Evolutionary conservation across 2,888 invertebrate genomes (phyloP), one percentile per base, ranked within the genome.

Genomic region (Liopterus haemorrhoidalis): DNA sequence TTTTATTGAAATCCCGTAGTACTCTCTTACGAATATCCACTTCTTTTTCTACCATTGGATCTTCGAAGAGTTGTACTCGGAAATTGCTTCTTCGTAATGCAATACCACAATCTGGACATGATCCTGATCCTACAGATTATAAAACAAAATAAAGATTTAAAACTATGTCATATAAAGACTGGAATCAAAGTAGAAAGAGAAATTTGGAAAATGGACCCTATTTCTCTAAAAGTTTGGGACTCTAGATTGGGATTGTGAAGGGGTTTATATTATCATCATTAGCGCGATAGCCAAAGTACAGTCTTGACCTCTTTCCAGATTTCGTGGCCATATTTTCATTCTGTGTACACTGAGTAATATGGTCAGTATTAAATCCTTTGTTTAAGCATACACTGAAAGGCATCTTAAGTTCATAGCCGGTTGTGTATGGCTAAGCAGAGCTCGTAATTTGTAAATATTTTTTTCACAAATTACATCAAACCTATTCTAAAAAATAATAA

Each of bases 21-120:
- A 99, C 82, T 54, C 86, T 75, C 63, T 87, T 87, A 20, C 99
- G 74, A 50, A 97, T 93, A 61, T 96, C 94, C 5, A 96, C 86
- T 73, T 99, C 99, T 65, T 96, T 96, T 68, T 99, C 99, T 1
- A 99, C 90, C 70, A 78, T 78, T 0, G 96, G 77, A 71, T 99
- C 96, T 72, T 99, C 97, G 63, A 97, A 99, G 12, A 95, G 71
- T 63, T 99, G 97, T 4, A 94, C 82, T 40, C 97, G 78, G 64
- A 91, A 99, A 63, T 92, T 92, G 59, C 82, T 87, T 56, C 94
- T 75, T 2, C 93, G 75, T 15, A 99, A 69, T 0, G 91, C 84
- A 12, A 89, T 87, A 62, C 83, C 81, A 69, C 97, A 97, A 63
- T 94, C 91, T 0, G 94, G 94, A 62, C 99, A 99, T 0, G 87